Evolutionary conservation across 2,797 vertebrate genomes (phyloP).

Genomic region (Gobio occitaniae): DNA sequence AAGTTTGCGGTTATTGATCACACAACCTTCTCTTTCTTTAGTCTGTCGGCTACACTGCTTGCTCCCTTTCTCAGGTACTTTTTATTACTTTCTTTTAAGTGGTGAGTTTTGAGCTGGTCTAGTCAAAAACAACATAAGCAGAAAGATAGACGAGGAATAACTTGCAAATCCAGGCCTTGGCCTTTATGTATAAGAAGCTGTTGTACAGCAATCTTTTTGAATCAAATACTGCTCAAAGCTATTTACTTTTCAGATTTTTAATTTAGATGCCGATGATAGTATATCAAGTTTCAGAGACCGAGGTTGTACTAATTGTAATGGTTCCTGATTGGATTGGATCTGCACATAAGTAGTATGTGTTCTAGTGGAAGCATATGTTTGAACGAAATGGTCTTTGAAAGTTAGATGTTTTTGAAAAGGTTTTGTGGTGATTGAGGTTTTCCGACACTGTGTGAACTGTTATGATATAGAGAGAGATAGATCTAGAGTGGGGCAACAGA

Average conservation of each 20-base stretch:
- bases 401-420: background rate
- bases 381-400: background rate
- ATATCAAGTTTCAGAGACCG: background rate
- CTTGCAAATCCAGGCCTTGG: background rate
- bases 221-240: background rate
- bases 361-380: slow-evolving; percentile 36
- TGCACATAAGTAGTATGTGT: slow-evolving; percentile 9
- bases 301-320: background rate
- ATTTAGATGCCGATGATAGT: background rate
- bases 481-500: background rate
- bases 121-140: background rate
- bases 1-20: slow-evolving; percentile 16
- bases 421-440: background rate
- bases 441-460: background rate
- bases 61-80: slow-evolving; percentile 62
- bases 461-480: background rate
- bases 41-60: slow-evolving; percentile 34
- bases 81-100: slow-evolving; percentile 32
- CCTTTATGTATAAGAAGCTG: background rate
- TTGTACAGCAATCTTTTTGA: background rate
- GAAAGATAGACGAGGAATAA: background rate
- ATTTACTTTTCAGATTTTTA: background rate
- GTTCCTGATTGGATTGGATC: slow-evolving; percentile 33
- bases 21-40: slow-evolving; percentile 35
- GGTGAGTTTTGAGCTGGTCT: slow-evolving; percentile 4